Evolutionary conservation across 2,888 invertebrate genomes (phyloP).

Genomic region (Globia sparganii): DNA sequence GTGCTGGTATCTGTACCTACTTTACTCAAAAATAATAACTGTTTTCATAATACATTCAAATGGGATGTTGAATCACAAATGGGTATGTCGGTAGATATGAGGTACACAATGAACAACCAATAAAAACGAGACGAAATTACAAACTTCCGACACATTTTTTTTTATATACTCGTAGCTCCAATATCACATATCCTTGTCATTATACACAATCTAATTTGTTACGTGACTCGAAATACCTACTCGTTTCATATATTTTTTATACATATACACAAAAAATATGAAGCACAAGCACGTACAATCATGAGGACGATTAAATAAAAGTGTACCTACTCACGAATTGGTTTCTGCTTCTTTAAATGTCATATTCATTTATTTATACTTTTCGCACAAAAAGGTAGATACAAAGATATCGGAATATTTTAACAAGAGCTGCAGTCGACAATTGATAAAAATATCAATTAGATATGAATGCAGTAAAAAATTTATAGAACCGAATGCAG

Average conservation of each 20-base stretch:
- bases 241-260: slow-evolving; percentile 31
- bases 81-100: neutral
- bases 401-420: neutral
- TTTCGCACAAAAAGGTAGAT: too few relatives aligned
- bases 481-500: too few relatives aligned
- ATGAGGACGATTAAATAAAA: slow-evolving; percentile 39
- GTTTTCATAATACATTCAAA: neutral
- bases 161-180: slow-evolving; percentile 11
- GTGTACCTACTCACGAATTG: slow-evolving; percentile 1
- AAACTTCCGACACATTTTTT: slow-evolving; percentile 39
- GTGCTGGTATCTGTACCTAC: too few relatives aligned
- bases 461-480: too few relatives aligned
- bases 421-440: neutral
- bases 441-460: neutral
- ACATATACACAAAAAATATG: slow-evolving; percentile 31
- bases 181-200: slow-evolving; percentile 52
- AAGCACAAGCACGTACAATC: slow-evolving; percentile 46
- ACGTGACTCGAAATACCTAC: slow-evolving; percentile 57
- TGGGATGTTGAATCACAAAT: slow-evolving; percentile 5
- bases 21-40: neutral
- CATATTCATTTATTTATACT: neutral
- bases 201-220: slow-evolving; percentile 60
- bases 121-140: slow-evolving; percentile 28
- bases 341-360: slow-evolving; percentile 8
- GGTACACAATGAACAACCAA: neutral